These are phyloP conservation scores for Watsonalla cultraria DNA, from an alignment of 2,888 invertebrate genomes.

Conservation along the genomic window DNA sequence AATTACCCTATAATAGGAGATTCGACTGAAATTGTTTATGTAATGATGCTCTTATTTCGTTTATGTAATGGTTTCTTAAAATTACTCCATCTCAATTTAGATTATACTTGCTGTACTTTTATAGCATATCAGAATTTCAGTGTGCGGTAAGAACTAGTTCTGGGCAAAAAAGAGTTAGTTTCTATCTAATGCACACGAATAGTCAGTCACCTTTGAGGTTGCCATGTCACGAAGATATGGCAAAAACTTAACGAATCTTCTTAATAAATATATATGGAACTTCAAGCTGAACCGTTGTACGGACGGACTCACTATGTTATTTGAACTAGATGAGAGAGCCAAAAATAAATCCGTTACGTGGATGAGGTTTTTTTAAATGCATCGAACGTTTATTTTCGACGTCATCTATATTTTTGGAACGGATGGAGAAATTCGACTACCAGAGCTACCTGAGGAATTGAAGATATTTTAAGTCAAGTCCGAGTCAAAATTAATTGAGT, in stretches of 20 bases:
- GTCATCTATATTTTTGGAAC: neutral
- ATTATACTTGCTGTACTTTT: neutral
- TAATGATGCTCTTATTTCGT: too few relatives aligned
- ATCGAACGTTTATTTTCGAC: neutral
- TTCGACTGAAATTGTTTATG: too few relatives aligned
- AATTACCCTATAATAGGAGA: too few relatives aligned
- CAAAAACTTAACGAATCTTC: slow-evolving; percentile 44
- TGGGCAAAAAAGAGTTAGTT: neutral
- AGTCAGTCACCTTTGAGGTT: slow-evolving; percentile 27
- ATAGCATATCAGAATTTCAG: too few relatives aligned
- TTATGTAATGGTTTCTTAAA: too few relatives aligned
- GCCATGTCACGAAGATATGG: slow-evolving; percentile 35
- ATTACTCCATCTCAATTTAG: neutral
- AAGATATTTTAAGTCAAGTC: too few relatives aligned
- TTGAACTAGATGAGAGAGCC: neutral
- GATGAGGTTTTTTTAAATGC: too few relatives aligned
- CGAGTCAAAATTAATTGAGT: too few relatives aligned
- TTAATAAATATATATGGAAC: slow-evolving; percentile 41
- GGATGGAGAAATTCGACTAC: too few relatives aligned
- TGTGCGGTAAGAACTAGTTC: too few relatives aligned
- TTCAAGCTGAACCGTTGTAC: slow-evolving; percentile 32
- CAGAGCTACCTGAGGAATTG: too few relatives aligned
- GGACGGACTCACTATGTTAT: slow-evolving; percentile 16
- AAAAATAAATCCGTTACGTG: neutral
- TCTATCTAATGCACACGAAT: slow-evolving; percentile 10